Conservation (phyloP, 2,113 vertebrate genomes). For the Nematolebias whitei region DNA sequence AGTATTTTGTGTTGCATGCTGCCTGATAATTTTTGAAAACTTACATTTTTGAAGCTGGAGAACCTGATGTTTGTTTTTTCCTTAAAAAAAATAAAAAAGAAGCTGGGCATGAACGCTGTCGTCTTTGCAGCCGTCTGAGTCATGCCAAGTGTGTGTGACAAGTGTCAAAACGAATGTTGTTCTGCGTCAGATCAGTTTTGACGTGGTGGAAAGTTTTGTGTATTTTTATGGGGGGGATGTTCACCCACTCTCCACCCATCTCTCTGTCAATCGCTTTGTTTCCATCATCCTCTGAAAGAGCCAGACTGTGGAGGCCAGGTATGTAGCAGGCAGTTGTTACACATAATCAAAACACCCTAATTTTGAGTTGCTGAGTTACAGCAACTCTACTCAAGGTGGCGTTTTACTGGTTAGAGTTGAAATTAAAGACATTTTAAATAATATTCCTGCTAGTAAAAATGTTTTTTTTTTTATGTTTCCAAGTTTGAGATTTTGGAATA, state of each 20-base stretch:
- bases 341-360: too few species aligned
- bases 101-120: slow-evolving; percentile 27
- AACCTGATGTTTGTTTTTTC: not conserved
- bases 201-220: slow-evolving; percentile 43
- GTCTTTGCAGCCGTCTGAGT: slow-evolving; percentile 39
- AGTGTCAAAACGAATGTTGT: slow-evolving; percentile 47
- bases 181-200: slow-evolving; percentile 45
- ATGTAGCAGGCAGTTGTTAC: too few species aligned
- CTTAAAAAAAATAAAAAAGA: not conserved
- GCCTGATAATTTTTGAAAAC: not conserved
- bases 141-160: slow-evolving; percentile 54
- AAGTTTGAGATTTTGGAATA: too few species aligned
- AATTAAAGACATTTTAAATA: too few species aligned
- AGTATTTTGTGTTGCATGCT: too few species aligned
- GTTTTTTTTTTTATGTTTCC: too few species aligned
- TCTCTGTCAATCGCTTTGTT: slow-evolving; percentile 27
- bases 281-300: not conserved
- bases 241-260: slow-evolving; percentile 2
- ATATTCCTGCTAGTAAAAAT: too few species aligned
- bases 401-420: too few species aligned
- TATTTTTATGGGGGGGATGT: not conserved
- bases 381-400: too few species aligned
- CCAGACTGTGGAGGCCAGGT: too few species aligned
- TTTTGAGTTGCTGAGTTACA: too few species aligned
- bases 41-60: not conserved